Base-by-base conservation (phyloP, 2,888 invertebrate species). In the Phaedon cochleariae region DNA sequence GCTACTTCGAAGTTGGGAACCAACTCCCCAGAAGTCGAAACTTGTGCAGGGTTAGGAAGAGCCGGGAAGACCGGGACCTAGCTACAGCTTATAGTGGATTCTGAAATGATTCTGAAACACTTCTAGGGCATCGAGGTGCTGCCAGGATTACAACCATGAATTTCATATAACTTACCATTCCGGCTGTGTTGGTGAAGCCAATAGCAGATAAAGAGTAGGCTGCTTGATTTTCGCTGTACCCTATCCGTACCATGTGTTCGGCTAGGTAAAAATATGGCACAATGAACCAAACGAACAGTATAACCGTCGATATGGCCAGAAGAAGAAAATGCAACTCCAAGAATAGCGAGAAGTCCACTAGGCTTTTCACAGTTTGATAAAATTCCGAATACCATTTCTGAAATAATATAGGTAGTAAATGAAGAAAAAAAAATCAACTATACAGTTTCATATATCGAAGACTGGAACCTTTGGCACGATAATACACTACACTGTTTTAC, bases 261-360 rank as follows among this genome's bases (percentile, higher is more conserved):
- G 94, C 92, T 64, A 97, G 86, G 83, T 96, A 97, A 80, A 97
- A 93, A 85, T 97, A 97, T 10, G 97, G 96, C 59, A 97, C 94
- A 77, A 97, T 96, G 82, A 94, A 94, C 93, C 96, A 96, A 75
- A 92, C 90, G 83, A 96, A 97, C 52, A 97, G 87, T 57, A 97
- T 86, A 70, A 95, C 90, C 67, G 96, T 96, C 53, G 96, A 94
- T 9, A 95, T 78, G 62, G 94, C 93, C 78, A 96, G 89, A 31
- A 94, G 85, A 67, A 93, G 86, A 82, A 94, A 95, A 73, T 93
- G 92, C 59, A 89, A 83, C 78, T 92, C 90, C 79, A 90, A 85
- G 80, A 94, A 92, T 80, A 94, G 87, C n/a, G 90, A 88, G 74
- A 94, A 90, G 83, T 95, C 93, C 81, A 92, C 89, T 74, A 93